Percentiles rank a stretch among this genome's conserved stretches.
These are phyloP conservation scores for Drosophila tani DNA, from an alignment of 1,140 invertebrate species.

Conservation along the genomic window DNA sequence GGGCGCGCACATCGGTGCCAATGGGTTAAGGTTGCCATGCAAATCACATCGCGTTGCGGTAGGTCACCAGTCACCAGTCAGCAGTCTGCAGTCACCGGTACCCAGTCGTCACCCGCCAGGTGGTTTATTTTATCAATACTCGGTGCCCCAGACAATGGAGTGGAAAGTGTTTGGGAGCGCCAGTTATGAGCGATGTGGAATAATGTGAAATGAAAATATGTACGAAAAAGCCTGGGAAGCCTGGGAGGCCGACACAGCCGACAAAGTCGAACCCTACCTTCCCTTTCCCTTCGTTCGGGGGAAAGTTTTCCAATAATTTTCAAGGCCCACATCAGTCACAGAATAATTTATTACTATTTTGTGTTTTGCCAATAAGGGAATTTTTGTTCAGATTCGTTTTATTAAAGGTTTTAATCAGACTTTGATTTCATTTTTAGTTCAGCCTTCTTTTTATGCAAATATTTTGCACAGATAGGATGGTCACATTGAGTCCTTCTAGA, in stretches of 20 bases:
- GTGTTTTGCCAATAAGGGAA: background rate
- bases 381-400: background rate
- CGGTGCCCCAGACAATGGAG: constrained; percentile 31
- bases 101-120: constrained; percentile 1
- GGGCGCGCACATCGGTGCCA: constrained; percentile 53
- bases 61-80: constrained; percentile 35
- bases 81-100: background rate
- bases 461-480: background rate
- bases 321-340: background rate
- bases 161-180: constrained; percentile 38
- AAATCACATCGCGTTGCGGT: constrained; percentile 50
- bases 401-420: background rate
- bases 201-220: constrained; percentile 8
- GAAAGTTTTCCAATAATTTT: constrained; percentile 45
- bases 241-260: constrained; percentile 11
- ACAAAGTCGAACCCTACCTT: background rate
- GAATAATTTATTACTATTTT: background rate
- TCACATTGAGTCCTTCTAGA: background rate
- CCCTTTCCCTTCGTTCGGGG: background rate
- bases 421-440: too few species aligned
- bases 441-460: background rate
- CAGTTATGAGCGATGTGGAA: constrained; percentile 34
- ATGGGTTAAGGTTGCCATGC: constrained; percentile 79
- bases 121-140: constrained; percentile 42
- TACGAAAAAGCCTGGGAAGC: constrained; percentile 1